Conservation (phyloP, 1,140 invertebrate genomes). For the Caerostris extrusa region DNA sequence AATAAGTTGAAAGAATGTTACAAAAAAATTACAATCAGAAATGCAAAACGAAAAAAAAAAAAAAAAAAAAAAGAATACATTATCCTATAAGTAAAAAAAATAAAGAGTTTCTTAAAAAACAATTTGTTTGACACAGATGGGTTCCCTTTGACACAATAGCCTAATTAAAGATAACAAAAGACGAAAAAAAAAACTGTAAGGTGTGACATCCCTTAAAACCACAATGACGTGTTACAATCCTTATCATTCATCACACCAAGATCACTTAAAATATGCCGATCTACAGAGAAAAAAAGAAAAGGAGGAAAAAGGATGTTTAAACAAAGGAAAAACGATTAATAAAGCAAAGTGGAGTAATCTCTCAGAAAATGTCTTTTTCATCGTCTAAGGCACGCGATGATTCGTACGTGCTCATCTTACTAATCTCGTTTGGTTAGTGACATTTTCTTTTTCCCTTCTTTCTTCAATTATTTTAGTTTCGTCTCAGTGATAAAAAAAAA, state of each 20-base stretch:
- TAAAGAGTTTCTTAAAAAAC: neutral
- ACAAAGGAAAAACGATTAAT: constrained; percentile 66
- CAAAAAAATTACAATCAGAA: neutral
- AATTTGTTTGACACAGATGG: neutral
- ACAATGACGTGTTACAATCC: constrained; percentile 7
- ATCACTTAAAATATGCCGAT: neutral
- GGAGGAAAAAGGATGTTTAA: neutral
- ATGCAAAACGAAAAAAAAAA: no score
- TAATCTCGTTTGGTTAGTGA: neutral
- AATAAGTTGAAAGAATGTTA: neutral
- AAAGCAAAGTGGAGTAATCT: constrained; percentile 65
- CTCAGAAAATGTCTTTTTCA: constrained; percentile 49
- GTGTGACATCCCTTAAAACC: neutral
- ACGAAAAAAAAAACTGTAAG: neutral
- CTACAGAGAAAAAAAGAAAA: neutral
- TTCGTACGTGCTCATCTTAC: neutral
- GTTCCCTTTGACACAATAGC: constrained; percentile 13
- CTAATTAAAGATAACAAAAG: neutral
- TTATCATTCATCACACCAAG: constrained; percentile 29
- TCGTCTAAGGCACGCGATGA: neutral
- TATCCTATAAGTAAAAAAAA: neutral
- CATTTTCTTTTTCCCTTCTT: neutral
- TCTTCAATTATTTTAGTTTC: neutral
- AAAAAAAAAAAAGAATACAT: no score
- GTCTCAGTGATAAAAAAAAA: no score